Conservation (phyloP, 1,140 invertebrate genomes). For the Drosophila murphyi region DNA sequence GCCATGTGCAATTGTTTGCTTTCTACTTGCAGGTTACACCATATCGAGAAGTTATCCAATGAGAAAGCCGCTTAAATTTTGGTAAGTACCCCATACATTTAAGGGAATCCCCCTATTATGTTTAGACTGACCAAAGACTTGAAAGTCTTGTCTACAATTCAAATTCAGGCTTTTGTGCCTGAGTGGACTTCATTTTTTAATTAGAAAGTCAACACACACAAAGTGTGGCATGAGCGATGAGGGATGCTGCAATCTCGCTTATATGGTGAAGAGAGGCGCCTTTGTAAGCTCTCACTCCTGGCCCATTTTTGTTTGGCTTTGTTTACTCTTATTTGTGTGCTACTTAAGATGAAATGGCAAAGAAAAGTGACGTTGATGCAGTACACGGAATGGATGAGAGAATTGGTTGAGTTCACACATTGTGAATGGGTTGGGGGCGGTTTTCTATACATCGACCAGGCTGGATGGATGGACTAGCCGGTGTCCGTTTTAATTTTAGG, state of each 20-base stretch:
- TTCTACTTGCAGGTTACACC: slow-evolving; percentile 83
- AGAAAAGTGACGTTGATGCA: slow-evolving; percentile 67
- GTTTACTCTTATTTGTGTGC: slow-evolving; percentile 74
- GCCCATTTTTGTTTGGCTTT: slow-evolving; percentile 53
- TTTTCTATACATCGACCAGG: background rate
- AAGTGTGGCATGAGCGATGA: background rate
- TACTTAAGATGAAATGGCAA: slow-evolving; percentile 83
- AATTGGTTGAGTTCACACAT: background rate
- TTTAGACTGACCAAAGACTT: slow-evolving; percentile 25
- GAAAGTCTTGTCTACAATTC: slow-evolving; percentile 6
- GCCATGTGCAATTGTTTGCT: slow-evolving; percentile 67
- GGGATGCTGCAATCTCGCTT: background rate
- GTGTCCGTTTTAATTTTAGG: slow-evolving; percentile 80
- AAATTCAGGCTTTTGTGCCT: slow-evolving; percentile 51
- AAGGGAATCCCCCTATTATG: background rate
- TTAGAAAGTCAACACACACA: slow-evolving; percentile 70
- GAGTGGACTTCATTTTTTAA: slow-evolving; percentile 74
- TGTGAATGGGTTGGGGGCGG: background rate
- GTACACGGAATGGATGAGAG: background rate
- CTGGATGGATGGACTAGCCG: slow-evolving; percentile 31
- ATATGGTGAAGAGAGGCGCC: slow-evolving; percentile 35
- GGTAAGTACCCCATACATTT: slow-evolving; percentile 63
- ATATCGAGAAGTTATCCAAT: slow-evolving; percentile 85
- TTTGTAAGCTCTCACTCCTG: slow-evolving; percentile 53
- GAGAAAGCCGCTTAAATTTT: slow-evolving; percentile 84